Base-by-base conservation (phyloP, 1,140 invertebrate genomes). In the Tetramorium simillimum region DNA sequence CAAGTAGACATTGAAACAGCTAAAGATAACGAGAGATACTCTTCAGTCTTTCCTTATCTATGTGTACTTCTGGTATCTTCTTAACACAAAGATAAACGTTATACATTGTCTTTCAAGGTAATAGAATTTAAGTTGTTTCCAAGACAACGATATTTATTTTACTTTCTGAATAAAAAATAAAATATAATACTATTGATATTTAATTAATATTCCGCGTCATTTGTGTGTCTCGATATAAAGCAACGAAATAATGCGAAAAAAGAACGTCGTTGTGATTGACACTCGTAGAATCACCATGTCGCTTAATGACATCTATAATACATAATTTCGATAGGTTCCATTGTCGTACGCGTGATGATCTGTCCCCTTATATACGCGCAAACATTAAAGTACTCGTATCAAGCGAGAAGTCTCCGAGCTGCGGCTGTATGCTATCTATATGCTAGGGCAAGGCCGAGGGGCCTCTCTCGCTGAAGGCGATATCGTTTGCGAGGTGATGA, bases 401-500 rank as follows among this genome's bases (percentile, higher is more conserved):
- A 33, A 72, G 49, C 16, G 46, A 65, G 24, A 62, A 33, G 51
- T 82, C 33, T 21, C 21, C 65, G 67, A 53, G 77, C 2, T 73
- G 7, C 18, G 16, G 28, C 53, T 60, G 16, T 46, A 51, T 43
- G 24, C 63, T 21, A n/a, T 67, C 51, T 84, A 28, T 40, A 70
- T n/a, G 89, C 63, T 82, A 78, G 63, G 76, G 81, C 86, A 88
- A 86, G 81, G 51, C 40, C 69, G 62, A 69, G 73, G 60, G 80
- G 24, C 80, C 69, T 84, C 88, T 80, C 69, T 86, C 60, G 63
- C 75, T 76, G 28, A 90, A 85, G 89, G 91, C 88, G 89, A 90
- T 91, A 93, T 93, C 89, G 92, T 93, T 94, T 91, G 92, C 85
- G 90, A 94, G 93, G 94, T 94, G 94, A 94, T 95, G 94, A 95